phyloP scores from a whole-genome alignment of 2,113 vertebrate genomes.

The Cololabis saira region DNA sequence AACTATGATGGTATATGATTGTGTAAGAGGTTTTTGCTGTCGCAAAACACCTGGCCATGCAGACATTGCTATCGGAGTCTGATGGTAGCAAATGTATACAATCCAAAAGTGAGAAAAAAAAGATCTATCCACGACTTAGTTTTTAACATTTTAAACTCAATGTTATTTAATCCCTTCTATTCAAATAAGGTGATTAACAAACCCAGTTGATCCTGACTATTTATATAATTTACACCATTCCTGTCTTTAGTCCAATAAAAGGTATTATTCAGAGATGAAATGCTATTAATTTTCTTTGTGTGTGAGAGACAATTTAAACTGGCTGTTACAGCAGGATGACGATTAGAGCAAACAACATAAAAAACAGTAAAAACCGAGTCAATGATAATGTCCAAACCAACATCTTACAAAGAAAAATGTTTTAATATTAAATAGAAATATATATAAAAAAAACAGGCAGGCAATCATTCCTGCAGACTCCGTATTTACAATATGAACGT shows the following conservation, averaged over 20 bases:
- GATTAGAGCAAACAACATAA: no score
- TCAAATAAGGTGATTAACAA: neutral
- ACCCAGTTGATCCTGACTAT: no score
- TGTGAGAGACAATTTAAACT: no score
- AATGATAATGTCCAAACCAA: constrained; percentile 3
- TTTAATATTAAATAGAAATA: constrained; percentile 83
- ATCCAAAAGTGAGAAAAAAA: neutral
- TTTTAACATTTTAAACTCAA: neutral
- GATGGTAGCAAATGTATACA: neutral
- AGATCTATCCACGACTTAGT: neutral
- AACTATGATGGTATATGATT: constrained; percentile 23
- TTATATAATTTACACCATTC: no score
- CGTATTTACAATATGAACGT: constrained; percentile 79
- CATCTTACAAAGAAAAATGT: constrained; percentile 56
- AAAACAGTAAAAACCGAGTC: neutral
- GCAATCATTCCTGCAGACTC: constrained; percentile 43
- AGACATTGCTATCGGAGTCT: neutral
- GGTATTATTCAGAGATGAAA: no score
- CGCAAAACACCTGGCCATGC: neutral
- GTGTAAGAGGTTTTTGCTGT: constrained; percentile 45
- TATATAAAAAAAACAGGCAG: constrained; percentile 71
- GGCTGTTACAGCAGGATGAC: no score
- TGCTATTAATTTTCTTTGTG: no score
- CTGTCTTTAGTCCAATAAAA: no score
- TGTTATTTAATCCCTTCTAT: no score